Percentiles rank a stretch among this genome's conserved stretches.
phyloP scores from a whole-genome alignment of 2,113 vertebrate species.

The Thryonomys swinderianus region DNA sequence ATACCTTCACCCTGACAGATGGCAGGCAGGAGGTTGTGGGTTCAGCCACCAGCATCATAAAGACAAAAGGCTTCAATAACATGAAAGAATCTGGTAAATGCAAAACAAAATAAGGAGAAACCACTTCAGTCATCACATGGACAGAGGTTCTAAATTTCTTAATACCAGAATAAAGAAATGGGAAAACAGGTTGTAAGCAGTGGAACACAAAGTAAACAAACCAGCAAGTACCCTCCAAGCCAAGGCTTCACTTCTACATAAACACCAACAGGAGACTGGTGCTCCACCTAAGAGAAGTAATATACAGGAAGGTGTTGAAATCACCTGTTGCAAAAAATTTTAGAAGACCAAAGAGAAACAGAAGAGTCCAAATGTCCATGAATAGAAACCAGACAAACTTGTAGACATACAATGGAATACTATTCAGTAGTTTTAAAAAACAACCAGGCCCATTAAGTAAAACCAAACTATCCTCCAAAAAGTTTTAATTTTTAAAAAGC shows the following conservation, averaged over 20 bases:
- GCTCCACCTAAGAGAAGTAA: background rate
- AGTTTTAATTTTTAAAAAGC: conserved; percentile 33
- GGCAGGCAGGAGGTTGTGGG: background rate
- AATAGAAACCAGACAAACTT: background rate
- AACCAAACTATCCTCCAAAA: background rate
- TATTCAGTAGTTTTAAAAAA: background rate
- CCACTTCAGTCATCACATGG: background rate
- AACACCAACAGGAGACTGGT: background rate
- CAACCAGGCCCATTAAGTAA: background rate
- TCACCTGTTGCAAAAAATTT: conserved; percentile 4
- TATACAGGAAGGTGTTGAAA: background rate
- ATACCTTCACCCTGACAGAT: background rate
- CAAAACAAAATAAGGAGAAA: conserved; percentile 46
- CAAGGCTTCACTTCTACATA: background rate
- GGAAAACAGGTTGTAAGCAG: conserved; percentile 1
- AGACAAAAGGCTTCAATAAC: background rate
- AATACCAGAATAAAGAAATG: conserved; percentile 39
- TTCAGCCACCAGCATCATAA: background rate
- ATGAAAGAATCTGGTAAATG: conserved; percentile 39
- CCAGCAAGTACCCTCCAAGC: background rate
- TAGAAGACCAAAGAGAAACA: background rate
- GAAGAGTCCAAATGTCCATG: background rate
- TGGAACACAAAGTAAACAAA: background rate
- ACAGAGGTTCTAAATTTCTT: conserved; percentile 16
- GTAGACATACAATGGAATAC: background rate